Base-by-base conservation (phyloP, 2,888 invertebrate genomes). In the Branchipolynoe longqiensis region DNA sequence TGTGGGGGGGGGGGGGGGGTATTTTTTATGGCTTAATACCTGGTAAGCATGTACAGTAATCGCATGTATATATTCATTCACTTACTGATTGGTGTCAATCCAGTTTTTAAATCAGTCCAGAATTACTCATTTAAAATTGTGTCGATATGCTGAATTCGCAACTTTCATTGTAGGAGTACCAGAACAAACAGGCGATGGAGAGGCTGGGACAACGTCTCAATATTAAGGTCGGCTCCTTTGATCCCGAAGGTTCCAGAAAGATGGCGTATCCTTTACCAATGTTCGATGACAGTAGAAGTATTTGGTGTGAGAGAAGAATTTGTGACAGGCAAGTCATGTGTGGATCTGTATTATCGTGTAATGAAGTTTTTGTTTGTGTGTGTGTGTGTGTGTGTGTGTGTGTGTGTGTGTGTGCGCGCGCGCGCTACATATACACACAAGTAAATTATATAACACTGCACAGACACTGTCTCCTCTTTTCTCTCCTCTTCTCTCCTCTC, bases 251-350 rank as follows among this genome's bases (percentile, higher is more conserved):
- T 6, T 82, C 82, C 36, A n/a, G 82, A 14, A 82, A 82, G 36
- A 56, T 82, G 58, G 82, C 58, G 82, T 82, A 82, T 82, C 82
- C 82, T 82, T 82, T 69, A 69, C 12, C n/a, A n/a, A n/a, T n/a
- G n/a, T n/a, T n/a, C n/a, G n/a, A n/a, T n/a, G n/a, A n/a, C n/a
- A n/a, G n/a, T n/a, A n/a, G n/a, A n/a, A n/a, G n/a, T n/a, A n/a
- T n/a, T n/a, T n/a, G n/a, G n/a, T n/a, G n/a, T n/a, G n/a, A n/a
- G n/a, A n/a, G n/a, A n/a, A n/a, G n/a, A n/a, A n/a, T n/a, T n/a
- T n/a, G n/a, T n/a, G n/a, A n/a, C n/a, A n/a, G n/a, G n/a, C n/a
- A n/a, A n/a, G n/a, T n/a, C n/a, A n/a, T n/a, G n/a, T n/a, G n/a
- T n/a, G n/a, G n/a, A n/a, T n/a, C n/a, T n/a, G n/a, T n/a, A n/a